phyloP scores from a whole-genome alignment of 2,797 vertebrate genomes.

The Danio choprae region DNA sequence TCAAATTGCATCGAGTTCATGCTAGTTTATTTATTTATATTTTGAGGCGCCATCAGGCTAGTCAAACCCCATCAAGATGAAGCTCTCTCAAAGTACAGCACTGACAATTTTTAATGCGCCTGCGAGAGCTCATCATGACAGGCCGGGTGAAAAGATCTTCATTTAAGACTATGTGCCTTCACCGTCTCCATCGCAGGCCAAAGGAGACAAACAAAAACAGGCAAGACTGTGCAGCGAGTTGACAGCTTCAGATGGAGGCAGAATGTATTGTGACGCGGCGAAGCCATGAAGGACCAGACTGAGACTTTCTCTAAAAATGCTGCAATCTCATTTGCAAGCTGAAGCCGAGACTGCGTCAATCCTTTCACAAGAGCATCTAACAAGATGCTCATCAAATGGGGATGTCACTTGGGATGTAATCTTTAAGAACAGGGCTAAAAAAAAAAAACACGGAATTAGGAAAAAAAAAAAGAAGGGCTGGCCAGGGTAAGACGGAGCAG shows the following conservation, averaged over 20 bases:
- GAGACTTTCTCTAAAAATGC: constrained; percentile 29
- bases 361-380: constrained; percentile 22
- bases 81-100: not conserved
- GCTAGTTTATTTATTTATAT: not conserved
- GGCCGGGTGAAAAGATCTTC: constrained; percentile 30
- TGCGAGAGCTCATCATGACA: constrained; percentile 34
- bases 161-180: constrained; percentile 24
- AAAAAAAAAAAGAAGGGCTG: constrained; percentile 47
- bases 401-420: constrained; percentile 40
- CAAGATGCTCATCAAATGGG: constrained; percentile 39
- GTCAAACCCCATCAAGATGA: constrained; percentile 46
- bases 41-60: constrained; percentile 14
- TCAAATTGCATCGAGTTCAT: not conserved
- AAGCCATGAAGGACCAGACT: constrained; percentile 24
- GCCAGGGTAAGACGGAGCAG: constrained; percentile 23
- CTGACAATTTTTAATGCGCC: constrained; percentile 29
- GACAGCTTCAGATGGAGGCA: constrained; percentile 56
- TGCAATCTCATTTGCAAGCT: constrained; percentile 48
- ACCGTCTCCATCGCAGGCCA: constrained; percentile 32
- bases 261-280: constrained; percentile 51
- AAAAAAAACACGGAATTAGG: no score
- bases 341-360: constrained; percentile 35
- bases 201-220: constrained; percentile 42
- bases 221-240: constrained; percentile 23
- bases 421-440: constrained; percentile 45